Conservation (phyloP, 1,140 invertebrate genomes). For the Microplitis mediator region DNA sequence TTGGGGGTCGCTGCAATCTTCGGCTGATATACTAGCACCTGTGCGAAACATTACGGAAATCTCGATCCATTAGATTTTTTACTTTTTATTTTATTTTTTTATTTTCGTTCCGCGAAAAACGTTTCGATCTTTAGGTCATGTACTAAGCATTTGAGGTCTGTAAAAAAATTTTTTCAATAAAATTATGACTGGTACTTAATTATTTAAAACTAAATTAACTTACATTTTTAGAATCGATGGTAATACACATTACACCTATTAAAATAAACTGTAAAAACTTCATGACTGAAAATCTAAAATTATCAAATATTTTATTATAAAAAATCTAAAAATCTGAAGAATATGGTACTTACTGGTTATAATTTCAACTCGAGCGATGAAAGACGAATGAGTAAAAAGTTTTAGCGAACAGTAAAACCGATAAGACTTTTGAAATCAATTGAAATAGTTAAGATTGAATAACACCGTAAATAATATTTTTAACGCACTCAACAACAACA, state of each 20-base stretch:
- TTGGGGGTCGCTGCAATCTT: no score
- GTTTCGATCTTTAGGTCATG: no score
- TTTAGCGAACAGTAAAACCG: neutral
- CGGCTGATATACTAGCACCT: no score
- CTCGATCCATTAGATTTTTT: no score
- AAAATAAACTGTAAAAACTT: neutral
- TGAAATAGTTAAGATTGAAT: conserved; percentile 2
- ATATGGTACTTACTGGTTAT: neutral
- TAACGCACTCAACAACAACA: neutral
- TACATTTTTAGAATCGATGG: conserved; percentile 3
- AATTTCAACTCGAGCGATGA: no score
- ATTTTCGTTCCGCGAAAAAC: no score
- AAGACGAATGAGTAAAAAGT: neutral
- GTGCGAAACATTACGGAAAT: no score
- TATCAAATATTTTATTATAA: neutral
- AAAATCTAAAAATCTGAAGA: neutral
- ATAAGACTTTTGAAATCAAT: neutral
- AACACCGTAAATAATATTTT: neutral
- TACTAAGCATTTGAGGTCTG: no score
- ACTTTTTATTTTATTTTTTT: no score
- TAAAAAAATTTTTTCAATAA: no score
- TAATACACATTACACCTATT: neutral
- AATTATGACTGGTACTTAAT: neutral
- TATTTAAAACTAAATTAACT: neutral
- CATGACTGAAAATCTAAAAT: neutral